Conservation (phyloP, 2,888 invertebrate genomes). For the Andrena hattorfiana region DNA sequence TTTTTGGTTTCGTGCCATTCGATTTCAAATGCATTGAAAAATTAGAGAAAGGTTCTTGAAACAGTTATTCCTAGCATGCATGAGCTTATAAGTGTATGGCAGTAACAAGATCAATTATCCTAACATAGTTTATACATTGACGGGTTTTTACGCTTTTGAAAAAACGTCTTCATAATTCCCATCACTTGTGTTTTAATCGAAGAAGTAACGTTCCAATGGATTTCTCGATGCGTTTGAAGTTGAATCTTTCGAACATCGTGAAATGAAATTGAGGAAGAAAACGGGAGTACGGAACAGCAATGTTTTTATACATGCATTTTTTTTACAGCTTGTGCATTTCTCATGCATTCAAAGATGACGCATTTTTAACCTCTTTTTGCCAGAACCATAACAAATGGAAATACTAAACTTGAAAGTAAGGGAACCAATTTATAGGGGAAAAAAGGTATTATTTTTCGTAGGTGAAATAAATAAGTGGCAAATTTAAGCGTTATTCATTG, state of each 20-base stretch:
- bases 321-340: constrained; percentile 50
- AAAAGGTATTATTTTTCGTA: background rate
- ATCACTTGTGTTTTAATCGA: background rate
- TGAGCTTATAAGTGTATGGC: background rate
- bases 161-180: background rate
- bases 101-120: background rate
- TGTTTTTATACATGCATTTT: constrained; percentile 54
- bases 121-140: background rate
- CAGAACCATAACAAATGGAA: background rate
- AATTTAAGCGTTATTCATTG: background rate
- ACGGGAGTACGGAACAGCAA: constrained; percentile 3
- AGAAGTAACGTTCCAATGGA: background rate
- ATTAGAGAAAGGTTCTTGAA: background rate
- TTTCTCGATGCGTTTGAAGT: constrained; percentile 35
- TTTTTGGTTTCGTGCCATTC: constrained; percentile 32
- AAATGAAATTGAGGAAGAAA: constrained; percentile 11
- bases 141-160: constrained; percentile 4
- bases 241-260: constrained; percentile 10
- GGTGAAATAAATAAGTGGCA: background rate
- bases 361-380: constrained; percentile 56
- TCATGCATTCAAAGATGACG: constrained; percentile 43
- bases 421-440: constrained; percentile 4
- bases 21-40: constrained; percentile 40
- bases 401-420: background rate
- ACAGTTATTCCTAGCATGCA: constrained; percentile 11